Conservation (phyloP, 1,140 invertebrate genomes). For the Drosophila varians region DNA sequence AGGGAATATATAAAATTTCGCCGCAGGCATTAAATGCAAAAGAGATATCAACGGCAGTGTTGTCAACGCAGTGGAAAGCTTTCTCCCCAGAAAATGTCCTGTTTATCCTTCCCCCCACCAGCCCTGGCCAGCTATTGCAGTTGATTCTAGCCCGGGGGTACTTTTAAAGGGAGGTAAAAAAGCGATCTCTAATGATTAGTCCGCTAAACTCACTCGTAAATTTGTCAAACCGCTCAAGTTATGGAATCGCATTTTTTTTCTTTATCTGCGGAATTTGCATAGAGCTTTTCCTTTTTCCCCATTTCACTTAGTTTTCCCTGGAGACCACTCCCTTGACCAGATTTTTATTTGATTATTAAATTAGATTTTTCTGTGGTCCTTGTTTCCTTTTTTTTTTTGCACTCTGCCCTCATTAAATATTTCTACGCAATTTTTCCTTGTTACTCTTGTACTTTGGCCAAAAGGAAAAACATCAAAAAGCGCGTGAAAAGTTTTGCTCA, state of each 20-base stretch:
- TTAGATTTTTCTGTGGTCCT: slow-evolving; percentile 56
- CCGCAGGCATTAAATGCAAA: neutral
- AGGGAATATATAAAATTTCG: slow-evolving; percentile 1
- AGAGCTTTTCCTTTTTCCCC: slow-evolving; percentile 7
- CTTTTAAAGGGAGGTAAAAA: slow-evolving; percentile 10
- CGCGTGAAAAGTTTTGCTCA: slow-evolving; percentile 72
- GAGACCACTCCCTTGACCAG: slow-evolving; percentile 54
- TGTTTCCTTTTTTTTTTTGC: slow-evolving; percentile 10
- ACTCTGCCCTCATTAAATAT: slow-evolving; percentile 67
- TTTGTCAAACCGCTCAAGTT: slow-evolving; percentile 77
- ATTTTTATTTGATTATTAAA: slow-evolving; percentile 78
- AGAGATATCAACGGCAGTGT: slow-evolving; percentile 5
- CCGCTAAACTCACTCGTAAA: slow-evolving; percentile 76
- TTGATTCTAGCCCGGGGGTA: slow-evolving; percentile 55
- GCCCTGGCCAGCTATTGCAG: slow-evolving; percentile 4
- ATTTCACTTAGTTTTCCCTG: slow-evolving; percentile 17
- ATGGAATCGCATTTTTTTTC: slow-evolving; percentile 46
- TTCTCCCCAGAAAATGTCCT: slow-evolving; percentile 3
- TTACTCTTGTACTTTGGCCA: slow-evolving; percentile 64
- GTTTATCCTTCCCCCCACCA: slow-evolving; percentile 12
- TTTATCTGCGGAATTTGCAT: slow-evolving; percentile 62
- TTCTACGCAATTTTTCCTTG: slow-evolving; percentile 59
- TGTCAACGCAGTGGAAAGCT: slow-evolving; percentile 26
- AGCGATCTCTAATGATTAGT: slow-evolving; percentile 73
- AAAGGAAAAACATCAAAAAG: slow-evolving; percentile 62